Evolutionary conservation across 1,140 invertebrate genomes (phyloP), one percentile per base, ranked within the genome.

Genomic region (Diabrotica virgifera): DNA sequence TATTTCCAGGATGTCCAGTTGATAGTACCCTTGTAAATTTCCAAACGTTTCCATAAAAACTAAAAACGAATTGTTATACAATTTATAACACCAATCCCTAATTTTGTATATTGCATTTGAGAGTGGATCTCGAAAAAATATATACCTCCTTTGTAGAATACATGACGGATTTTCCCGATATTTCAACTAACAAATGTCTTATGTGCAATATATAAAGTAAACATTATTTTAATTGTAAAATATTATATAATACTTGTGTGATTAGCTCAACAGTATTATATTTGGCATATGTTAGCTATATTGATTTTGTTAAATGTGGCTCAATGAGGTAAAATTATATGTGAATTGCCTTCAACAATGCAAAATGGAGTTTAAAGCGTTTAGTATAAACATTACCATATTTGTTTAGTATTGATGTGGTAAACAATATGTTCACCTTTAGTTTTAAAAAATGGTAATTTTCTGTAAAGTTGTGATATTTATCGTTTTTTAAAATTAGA

Each of bases 261-360:
- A 62, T 62, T 11, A 62, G 52, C 7, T 55, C 51, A 38, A 12
- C 40, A 63, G 62, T 57, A 57, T 46, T 50, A 51, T 46, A 63
- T 63, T 63, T 36, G 46, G 46, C 10, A 13, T 36, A 55, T 64
- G 14, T 38, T 59, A 59, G 53, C 55, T 59, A 56, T 51, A 50
- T 70, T 64, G 52, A 65, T 63, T 58, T 63, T 40, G 51, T 63
- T 64, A 59, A 52, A 58, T 72, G 62, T 67, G 57, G 71, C 71
- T 74, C 72, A 74, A 73, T 64, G 59, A 69, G 66, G 64, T 54
- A 62, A 59, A 40, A 60, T 12, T 60, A 60, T 60, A 67, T 72
- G 66, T 70, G 59, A 63, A 70, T 60, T 74, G 73, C 71, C 71
- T 74, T 71, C 70, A 72, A 74, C 71, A 74, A 74, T 73, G 71